Evolutionary conservation across 2,113 vertebrate genomes (phyloP), one percentile per base, ranked within the genome.

Genomic region (Pavo muticus): DNA sequence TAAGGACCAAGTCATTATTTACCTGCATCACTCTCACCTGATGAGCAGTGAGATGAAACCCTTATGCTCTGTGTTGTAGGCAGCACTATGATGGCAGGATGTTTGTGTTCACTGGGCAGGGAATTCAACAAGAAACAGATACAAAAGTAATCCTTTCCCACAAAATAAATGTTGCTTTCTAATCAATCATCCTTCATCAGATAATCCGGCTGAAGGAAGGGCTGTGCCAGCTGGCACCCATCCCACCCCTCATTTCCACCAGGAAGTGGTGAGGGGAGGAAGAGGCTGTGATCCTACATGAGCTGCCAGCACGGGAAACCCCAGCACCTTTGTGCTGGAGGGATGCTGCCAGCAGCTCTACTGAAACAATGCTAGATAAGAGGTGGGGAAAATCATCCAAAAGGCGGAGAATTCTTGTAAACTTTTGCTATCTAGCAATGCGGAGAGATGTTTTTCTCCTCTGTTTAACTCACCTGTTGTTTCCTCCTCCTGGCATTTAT

Each of bases 401-500:
- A 84, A 92, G 85, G 79, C 83, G 79, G 27, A 29, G 80, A 84
- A 88, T 90, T 94, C 52, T 47, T 91, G 88, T 90, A 89, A 97
- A 88, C 80, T 87, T 95, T 37, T 73, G 44, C 71, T 93, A 82
- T 93, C 77, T 95, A 70, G 70, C 94, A 88, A 77, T 6, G 30
- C 67, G 37, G 52, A 85, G 70, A 93, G 82, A 95, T 37, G 56
- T 79, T 95, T 92, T 91, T 91, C 48, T 78, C 57, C 25, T 70
- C 79, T 91, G 68, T 93, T 95, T 97, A 93, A 79, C 67, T 91
- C 75, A 42, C 67, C 47, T 92, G 60, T 87, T 93, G 74, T 91
- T 98, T 97, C 97, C 95, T 96, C 69, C 90, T 97, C 84, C 96
- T 96, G 90, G 88, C 84, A 97, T 95, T 97, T 95, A 97, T 98